These are phyloP conservation scores for Ophioninae sp. DNA, from an alignment of 2,888 invertebrate genomes.

Conservation along the genomic window DNA sequence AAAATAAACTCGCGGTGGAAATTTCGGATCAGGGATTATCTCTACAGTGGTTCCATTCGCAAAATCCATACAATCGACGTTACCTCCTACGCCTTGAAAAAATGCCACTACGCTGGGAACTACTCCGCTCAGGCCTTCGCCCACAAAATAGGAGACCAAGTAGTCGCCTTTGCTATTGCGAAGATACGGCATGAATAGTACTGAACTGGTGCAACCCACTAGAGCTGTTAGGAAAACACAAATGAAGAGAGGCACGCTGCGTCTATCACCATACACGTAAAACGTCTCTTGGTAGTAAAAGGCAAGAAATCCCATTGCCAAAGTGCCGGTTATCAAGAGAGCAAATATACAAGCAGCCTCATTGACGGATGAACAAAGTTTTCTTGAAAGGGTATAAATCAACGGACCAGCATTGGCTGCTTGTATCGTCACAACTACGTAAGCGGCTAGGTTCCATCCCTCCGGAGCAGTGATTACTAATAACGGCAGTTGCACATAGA, in stretches of 20 bases:
- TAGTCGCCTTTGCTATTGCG: constrained; percentile 88
- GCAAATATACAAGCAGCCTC: constrained; percentile 83
- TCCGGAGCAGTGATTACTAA: constrained; percentile 91
- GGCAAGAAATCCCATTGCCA: constrained; percentile 84
- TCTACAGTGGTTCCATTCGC: constrained; percentile 74
- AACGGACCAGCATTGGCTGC: constrained; percentile 91
- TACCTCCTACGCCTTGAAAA: constrained; percentile 90
- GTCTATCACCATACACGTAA: constrained; percentile 81
- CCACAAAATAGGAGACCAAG: constrained; percentile 90
- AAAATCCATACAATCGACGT: constrained; percentile 80
- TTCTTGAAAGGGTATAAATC: constrained; percentile 83
- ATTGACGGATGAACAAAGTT: constrained; percentile 80
- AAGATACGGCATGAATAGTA: constrained; percentile 93
- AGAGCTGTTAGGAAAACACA: constrained; percentile 87
- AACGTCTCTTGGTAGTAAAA: constrained; percentile 85
- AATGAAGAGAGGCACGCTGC: constrained; percentile 84
- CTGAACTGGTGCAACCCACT: constrained; percentile 93
- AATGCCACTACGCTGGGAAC: constrained; percentile 90
- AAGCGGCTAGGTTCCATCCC: constrained; percentile 92
- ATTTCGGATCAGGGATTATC: constrained; percentile 83
- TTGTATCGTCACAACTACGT: constrained; percentile 90
- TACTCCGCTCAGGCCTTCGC: constrained; percentile 91
- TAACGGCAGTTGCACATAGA: constrained; percentile 93
- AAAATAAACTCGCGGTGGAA: constrained; percentile 86
- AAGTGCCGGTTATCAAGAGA: constrained; percentile 83